phyloP scores from a whole-genome alignment of 2,888 invertebrate species.

The Sycophila texana region DNA sequence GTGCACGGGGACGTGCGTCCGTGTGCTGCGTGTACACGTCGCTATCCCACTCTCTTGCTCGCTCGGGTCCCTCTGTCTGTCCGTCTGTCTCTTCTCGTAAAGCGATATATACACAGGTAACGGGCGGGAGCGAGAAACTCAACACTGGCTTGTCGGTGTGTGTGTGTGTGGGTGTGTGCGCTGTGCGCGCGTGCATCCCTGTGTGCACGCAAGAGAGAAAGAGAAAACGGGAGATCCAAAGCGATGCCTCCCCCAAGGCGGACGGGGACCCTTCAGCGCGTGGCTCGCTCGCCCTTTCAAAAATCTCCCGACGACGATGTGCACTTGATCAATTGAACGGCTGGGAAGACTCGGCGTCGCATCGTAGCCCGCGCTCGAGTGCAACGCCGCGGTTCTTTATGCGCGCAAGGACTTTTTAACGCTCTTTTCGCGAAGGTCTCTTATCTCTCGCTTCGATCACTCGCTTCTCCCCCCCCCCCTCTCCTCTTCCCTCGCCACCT shows the following conservation, averaged over 20 bases:
- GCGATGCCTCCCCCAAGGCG: not conserved
- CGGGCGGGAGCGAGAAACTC: conserved; percentile 14
- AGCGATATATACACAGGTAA: conserved; percentile 17
- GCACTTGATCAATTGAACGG: conserved; percentile 19
- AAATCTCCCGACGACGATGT: conserved; percentile 21
- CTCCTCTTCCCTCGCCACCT: conserved; percentile 3
- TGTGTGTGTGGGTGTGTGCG: not conserved
- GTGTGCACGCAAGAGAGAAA: not conserved
- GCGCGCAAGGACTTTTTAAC: conserved; percentile 3
- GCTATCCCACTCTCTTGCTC: conserved; percentile 11
- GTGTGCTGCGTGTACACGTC: not conserved
- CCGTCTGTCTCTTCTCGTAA: conserved; percentile 11
- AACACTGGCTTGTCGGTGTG: not conserved
- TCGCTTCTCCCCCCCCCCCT: not conserved
- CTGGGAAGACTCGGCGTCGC: not conserved
- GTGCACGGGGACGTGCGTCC: conserved; percentile 25
- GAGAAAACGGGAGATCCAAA: not conserved
- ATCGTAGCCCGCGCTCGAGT: not conserved
- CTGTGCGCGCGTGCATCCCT: not conserved
- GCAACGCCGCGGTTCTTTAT: not conserved
- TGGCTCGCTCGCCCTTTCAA: conserved; percentile 3
- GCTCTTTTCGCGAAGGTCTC: conserved; percentile 16
- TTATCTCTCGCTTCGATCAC: conserved; percentile 28
- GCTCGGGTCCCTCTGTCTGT: not conserved
- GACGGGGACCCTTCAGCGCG: not conserved